A percentile compares a stretch with the other conserved stretches of the same genome.
phyloP scores from a whole-genome alignment of 2,113 vertebrate species.

The Siphamia tubifer region DNA sequence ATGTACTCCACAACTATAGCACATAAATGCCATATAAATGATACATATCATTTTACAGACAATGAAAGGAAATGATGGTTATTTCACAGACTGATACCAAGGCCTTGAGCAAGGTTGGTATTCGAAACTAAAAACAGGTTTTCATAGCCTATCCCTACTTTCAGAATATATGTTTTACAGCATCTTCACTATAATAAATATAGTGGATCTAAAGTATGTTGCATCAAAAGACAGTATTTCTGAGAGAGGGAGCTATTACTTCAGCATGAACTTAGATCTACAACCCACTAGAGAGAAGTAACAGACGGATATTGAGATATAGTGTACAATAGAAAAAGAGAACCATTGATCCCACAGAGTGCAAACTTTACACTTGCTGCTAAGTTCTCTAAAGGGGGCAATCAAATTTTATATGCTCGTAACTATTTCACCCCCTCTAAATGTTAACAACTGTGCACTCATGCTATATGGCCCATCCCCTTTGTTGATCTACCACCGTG shows the following conservation, averaged over 20 bases:
- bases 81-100: constrained; percentile 41
- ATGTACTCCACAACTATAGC: constrained; percentile 35
- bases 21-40: constrained; percentile 18
- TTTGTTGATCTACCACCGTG: constrained; percentile 53
- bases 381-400: constrained; percentile 77
- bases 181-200: constrained; percentile 35
- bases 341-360: constrained; percentile 70
- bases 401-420: constrained; percentile 79
- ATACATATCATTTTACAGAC: constrained; percentile 39
- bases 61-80: constrained; percentile 43
- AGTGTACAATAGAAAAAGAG: constrained; percentile 72
- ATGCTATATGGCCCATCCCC: constrained; percentile 57
- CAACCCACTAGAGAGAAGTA: constrained; percentile 55
- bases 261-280: constrained; percentile 61
- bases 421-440: constrained; percentile 77
- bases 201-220: constrained; percentile 25
- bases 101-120: neutral
- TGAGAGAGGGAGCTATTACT: constrained; percentile 54
- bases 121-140: constrained; percentile 13
- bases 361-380: constrained; percentile 76
- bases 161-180: constrained; percentile 41
- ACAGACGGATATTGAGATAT: constrained; percentile 61
- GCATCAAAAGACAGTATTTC: constrained; percentile 60
- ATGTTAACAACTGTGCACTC: constrained; percentile 78
- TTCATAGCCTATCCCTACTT: neutral